Base-by-base conservation (phyloP, 2,797 vertebrate species). In the Pangasius mekongensis region DNA sequence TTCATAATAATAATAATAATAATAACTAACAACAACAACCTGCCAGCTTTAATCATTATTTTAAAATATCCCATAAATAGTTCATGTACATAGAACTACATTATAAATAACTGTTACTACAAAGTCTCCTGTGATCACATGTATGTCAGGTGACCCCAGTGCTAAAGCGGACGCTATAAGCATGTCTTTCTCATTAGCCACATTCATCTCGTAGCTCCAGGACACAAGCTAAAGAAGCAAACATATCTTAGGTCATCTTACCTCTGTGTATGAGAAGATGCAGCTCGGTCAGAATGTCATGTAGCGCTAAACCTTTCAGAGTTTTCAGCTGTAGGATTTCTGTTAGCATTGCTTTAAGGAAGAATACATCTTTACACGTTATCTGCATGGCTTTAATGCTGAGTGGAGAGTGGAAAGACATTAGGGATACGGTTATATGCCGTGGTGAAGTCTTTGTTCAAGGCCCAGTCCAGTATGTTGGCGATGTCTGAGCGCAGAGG, bases 401-500 rank as follows among this genome's bases (percentile, higher is more conserved):
- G 16, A 5, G 22, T 58, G 20, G 49, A 43, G 9, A 49, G n/a
- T 16, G 9, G 24, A 49, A 43, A 13, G 30, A 58, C 14, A 24
- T 30, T 86, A 94, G 97, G 97, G 98, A 99, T 99, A 99, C 98
- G 96, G 58, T 93, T 97, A 88, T 98, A 99, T 0, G 99, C 98
- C 0, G 96, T 86, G 89, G 96, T 97, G 90, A 99, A 99, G 92
- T 99, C 98, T 91, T 96, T 97, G 94, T 99, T 99, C 89, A 99
- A 94, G 93, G 98, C 97, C 98, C 99, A 99, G 94, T 99, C 98
- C 0, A 99, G 97, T 93, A 99, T 99, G 94, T 98, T 99, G 92
- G 98, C 97, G 0, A 99, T 98, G 90, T 99, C 99, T 0, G 97
- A 97, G 93, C 97, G 97, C 85, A 99, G 97, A 0, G 99, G 99